A percentile compares a stretch with the other conserved stretches of the same genome.
Conservation (phyloP, 2,888 invertebrate species). For the Hipparchia semele region DNA sequence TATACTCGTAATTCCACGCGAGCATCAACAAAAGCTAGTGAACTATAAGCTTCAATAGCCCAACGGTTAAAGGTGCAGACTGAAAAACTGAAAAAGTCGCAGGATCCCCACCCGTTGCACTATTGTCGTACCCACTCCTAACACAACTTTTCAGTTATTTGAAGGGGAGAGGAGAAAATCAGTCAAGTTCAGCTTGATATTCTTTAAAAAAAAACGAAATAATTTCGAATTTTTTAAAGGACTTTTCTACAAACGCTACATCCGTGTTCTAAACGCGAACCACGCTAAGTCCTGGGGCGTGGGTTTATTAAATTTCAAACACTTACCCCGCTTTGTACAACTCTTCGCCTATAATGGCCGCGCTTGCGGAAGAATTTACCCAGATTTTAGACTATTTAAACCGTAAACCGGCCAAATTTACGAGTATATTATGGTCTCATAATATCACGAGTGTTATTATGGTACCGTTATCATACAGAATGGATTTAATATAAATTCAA, state of each 20-base stretch:
- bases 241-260: slow-evolving; percentile 16
- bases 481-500: no score
- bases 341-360: slow-evolving; percentile 17
- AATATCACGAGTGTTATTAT: neutral
- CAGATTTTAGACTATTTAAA: slow-evolving; percentile 7
- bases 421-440: neutral
- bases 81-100: no score
- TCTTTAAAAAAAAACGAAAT: no score
- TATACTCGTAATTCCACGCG: no score
- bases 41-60: no score
- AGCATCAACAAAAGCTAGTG: no score
- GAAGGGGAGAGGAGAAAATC: no score
- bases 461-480: neutral
- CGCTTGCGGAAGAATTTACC: slow-evolving; percentile 10
- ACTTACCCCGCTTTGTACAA: slow-evolving; percentile 28
- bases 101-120: no score
- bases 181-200: no score
- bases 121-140: no score
- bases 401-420: slow-evolving; percentile 1
- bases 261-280: slow-evolving; percentile 23
- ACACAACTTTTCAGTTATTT: no score
- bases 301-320: slow-evolving; percentile 36
- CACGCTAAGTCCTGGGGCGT: slow-evolving; percentile 27
- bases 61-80: no score
- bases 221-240: neutral